Percentiles rank a stretch among this genome's conserved stretches.
Evolutionary conservation across 30 jellyfish, hydroid and myxozoan genomes (phyloP).

Genomic region (Sanderia malayensis): DNA sequence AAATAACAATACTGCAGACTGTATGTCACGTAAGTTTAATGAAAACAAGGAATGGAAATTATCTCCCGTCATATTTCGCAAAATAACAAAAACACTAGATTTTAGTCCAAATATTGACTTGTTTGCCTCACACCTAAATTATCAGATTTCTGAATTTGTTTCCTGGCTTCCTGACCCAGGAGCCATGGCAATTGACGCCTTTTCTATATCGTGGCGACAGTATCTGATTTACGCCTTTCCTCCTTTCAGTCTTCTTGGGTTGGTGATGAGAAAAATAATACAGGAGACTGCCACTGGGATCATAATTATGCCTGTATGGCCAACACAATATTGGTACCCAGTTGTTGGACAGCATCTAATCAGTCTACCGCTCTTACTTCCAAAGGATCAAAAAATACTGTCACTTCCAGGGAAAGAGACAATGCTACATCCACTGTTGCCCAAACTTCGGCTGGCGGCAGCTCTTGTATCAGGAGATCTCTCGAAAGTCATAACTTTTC

Average conservation of each 20-base stretch:
- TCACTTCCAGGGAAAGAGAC: neutral
- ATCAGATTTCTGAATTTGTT: constrained; percentile 3
- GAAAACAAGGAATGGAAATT: constrained; percentile 20
- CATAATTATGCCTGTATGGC: constrained; percentile 9
- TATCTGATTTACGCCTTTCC: constrained; percentile 18
- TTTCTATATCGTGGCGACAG: constrained; percentile 18
- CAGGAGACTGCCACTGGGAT: constrained; percentile 13
- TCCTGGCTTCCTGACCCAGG: constrained; percentile 28
- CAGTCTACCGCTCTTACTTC: neutral
- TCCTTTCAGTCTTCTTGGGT: constrained; percentile 17
- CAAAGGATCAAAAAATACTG: neutral
- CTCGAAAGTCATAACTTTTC: neutral
- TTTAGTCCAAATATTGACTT: constrained; percentile 2
- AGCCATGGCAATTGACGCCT: constrained; percentile 21
- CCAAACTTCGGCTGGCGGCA: neutral
- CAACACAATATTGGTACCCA: constrained; percentile 7
- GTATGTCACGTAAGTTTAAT: constrained; percentile 20
- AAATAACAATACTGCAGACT: constrained; percentile 29
- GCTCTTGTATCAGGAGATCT: neutral
- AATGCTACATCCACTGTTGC: neutral
- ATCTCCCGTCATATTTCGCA: neutral
- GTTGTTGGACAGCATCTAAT: neutral
- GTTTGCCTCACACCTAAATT: constrained; percentile 14
- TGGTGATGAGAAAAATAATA: neutral
- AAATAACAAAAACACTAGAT: neutral